Percentiles rank a stretch among this genome's conserved stretches.
Evolutionary conservation across 1,140 invertebrate species (phyloP).

Genomic region (Colletes latitarsis): DNA sequence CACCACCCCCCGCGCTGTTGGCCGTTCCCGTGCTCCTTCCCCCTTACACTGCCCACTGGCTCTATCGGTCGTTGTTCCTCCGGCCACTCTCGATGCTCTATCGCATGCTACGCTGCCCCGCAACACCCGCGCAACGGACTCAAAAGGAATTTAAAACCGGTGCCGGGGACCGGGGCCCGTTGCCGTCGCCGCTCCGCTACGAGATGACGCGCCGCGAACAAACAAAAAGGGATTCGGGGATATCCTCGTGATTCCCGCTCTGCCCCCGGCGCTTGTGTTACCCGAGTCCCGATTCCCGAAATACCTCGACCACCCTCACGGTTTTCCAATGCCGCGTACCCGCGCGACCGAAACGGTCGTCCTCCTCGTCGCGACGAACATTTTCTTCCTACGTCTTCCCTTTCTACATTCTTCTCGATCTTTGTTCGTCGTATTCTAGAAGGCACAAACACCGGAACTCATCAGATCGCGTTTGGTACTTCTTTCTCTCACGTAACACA

Average conservation of each 20-base stretch:
- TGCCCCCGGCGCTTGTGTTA: conserved; percentile 45
- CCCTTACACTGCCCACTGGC: conserved; percentile 9
- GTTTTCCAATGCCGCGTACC: not conserved
- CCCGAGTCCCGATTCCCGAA: conserved; percentile 53
- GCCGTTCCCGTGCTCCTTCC: not conserved
- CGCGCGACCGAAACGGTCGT: not conserved
- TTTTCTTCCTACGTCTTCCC: not conserved
- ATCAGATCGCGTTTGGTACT: no score
- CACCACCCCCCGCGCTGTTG: not conserved
- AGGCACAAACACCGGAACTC: no score
- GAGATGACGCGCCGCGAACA: conserved; percentile 50
- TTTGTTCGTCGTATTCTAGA: no score
- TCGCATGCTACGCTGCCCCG: conserved; percentile 63
- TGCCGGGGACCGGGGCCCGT: conserved; percentile 65
- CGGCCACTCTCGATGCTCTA: conserved; percentile 39
- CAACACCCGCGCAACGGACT: conserved; percentile 66
- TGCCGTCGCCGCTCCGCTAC: conserved; percentile 30
- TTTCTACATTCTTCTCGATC: no score
- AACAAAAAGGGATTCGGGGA: conserved; percentile 42
- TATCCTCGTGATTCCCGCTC: conserved; percentile 48
- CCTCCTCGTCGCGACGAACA: not conserved
- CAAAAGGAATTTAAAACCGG: conserved; percentile 81
- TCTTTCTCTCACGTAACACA: no score
- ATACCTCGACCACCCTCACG: not conserved
- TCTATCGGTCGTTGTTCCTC: conserved; percentile 49